Conservation (phyloP, 2,113 vertebrate species). For the Plotosus lineatus region DNA sequence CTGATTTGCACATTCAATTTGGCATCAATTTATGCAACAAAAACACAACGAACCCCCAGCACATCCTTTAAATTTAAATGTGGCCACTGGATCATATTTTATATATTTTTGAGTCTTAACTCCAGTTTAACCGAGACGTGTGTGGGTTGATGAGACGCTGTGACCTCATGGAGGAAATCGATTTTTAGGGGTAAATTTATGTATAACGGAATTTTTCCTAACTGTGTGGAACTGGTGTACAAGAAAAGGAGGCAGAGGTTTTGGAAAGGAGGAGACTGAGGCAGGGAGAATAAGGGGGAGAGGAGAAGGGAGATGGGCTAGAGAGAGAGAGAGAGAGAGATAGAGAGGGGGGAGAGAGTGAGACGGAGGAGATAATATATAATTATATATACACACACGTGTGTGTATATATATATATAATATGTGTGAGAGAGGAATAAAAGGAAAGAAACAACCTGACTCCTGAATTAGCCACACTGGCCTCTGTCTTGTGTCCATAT, state of each 20-base stretch:
- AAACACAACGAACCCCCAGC: no score
- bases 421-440: slow-evolving; percentile 12
- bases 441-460: slow-evolving; percentile 28
- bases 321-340: slow-evolving; percentile 10
- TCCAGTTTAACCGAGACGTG: background rate
- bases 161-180: background rate
- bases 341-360: no score
- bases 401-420: background rate
- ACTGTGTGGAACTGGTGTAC: background rate
- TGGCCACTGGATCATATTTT: background rate
- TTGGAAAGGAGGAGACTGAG: background rate
- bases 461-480: slow-evolving; percentile 4
- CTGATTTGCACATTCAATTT: no score
- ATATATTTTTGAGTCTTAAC: background rate
- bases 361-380: no score
- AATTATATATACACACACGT: no score
- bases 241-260: background rate
- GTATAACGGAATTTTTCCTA: background rate
- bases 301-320: no score
- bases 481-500: background rate
- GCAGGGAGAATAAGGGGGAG: background rate
- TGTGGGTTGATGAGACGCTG: background rate
- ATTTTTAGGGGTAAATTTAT: background rate
- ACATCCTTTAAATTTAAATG: no score
- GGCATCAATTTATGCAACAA: no score